Conservation (phyloP, 2,888 invertebrate genomes). For the Ectropis crepuscularia region DNA sequence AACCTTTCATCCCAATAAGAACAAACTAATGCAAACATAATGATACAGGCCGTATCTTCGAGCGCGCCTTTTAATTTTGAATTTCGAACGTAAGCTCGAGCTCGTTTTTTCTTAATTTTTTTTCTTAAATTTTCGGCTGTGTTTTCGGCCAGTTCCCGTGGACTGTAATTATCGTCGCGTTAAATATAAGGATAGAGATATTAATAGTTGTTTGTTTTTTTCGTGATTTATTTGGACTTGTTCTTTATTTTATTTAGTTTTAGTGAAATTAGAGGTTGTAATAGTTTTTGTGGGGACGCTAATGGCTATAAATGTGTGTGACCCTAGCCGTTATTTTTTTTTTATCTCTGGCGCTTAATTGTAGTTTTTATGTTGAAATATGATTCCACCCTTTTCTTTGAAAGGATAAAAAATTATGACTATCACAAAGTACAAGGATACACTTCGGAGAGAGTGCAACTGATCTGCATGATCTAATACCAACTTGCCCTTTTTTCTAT, state of each 20-base stretch:
- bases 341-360: slow-evolving; percentile 31
- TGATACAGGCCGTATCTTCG: slow-evolving; percentile 67
- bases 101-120: slow-evolving; percentile 19
- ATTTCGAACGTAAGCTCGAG: slow-evolving; percentile 71
- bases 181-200: slow-evolving; percentile 84
- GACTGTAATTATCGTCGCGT: slow-evolving; percentile 78
- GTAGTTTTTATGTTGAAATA: slow-evolving; percentile 26
- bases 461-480: too few relatives aligned
- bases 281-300: slow-evolving; percentile 69
- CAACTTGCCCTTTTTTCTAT: too few relatives aligned
- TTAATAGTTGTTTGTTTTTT: slow-evolving; percentile 79
- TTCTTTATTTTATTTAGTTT: slow-evolving; percentile 76
- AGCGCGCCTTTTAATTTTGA: slow-evolving; percentile 62
- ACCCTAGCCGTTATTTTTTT: slow-evolving; percentile 44
- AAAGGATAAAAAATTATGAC: background rate
- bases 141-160: slow-evolving; percentile 44
- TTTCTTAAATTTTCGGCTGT: slow-evolving; percentile 25
- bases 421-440: too few relatives aligned
- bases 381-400: slow-evolving; percentile 1
- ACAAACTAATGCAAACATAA: slow-evolving; percentile 82
- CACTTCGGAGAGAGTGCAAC: too few relatives aligned
- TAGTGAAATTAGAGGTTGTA: slow-evolving; percentile 77
- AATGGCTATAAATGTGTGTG: slow-evolving; percentile 77
- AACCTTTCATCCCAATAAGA: slow-evolving; percentile 78
- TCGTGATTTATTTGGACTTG: slow-evolving; percentile 77